phyloP scores from a whole-genome alignment of 2,888 invertebrate genomes.

The Plagodis dolabraria region DNA sequence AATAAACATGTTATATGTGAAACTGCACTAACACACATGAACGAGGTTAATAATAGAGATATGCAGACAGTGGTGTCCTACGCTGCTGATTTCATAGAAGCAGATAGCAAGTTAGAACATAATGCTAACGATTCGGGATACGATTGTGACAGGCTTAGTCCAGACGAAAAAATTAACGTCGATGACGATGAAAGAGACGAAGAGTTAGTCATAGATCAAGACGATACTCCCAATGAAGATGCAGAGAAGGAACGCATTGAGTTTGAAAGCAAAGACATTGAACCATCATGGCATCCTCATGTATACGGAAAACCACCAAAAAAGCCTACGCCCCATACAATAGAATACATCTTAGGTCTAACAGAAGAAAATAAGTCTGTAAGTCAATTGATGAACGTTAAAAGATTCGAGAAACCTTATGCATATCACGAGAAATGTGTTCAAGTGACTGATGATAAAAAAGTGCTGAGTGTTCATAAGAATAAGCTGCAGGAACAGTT shows the following conservation, averaged over 20 bases:
- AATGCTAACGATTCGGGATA: constrained; percentile 53
- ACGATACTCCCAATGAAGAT: constrained; percentile 45
- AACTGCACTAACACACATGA: constrained; percentile 70
- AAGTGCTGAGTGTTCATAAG: constrained; percentile 65
- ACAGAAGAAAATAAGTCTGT: constrained; percentile 45
- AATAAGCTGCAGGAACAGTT: constrained; percentile 76
- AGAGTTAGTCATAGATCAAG: constrained; percentile 59
- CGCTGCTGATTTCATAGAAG: constrained; percentile 58
- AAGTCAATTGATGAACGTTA: constrained; percentile 68
- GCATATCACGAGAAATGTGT: constrained; percentile 48
- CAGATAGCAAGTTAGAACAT: constrained; percentile 53
- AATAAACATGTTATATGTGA: constrained; percentile 76
- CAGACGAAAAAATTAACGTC: constrained; percentile 65
- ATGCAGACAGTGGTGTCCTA: constrained; percentile 78
- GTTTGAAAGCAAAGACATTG: constrained; percentile 51
- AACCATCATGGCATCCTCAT: constrained; percentile 93
- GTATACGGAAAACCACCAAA: constrained; percentile 93
- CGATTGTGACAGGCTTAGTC: constrained; percentile 57
- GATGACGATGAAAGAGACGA: constrained; percentile 58
- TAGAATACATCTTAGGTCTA: constrained; percentile 93
- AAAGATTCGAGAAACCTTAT: constrained; percentile 42
- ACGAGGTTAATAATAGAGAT: constrained; percentile 59
- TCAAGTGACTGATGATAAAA: constrained; percentile 52
- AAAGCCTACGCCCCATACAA: constrained; percentile 93
- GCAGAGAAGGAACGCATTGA: constrained; percentile 38